Percentiles rank a stretch among this genome's conserved stretches.
phyloP scores from a whole-genome alignment of 2,888 invertebrate species.

The Cactoblastis cactorum region DNA sequence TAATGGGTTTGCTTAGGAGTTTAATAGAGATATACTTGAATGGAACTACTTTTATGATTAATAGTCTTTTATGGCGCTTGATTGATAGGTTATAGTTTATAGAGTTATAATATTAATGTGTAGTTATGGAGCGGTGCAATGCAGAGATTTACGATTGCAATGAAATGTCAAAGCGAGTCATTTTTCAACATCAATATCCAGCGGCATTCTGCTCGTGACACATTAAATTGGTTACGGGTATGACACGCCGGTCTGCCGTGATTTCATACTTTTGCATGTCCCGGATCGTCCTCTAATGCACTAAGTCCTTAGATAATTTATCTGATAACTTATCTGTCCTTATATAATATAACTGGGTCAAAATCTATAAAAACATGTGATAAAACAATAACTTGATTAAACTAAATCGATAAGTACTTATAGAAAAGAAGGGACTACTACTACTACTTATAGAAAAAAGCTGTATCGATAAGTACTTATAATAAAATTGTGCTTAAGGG shows the following conservation, averaged over 20 bases:
- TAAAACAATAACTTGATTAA: too few relatives aligned
- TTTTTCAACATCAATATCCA: slow-evolving; percentile 56
- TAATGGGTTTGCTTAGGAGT: not conserved
- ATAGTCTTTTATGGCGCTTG: slow-evolving; percentile 9
- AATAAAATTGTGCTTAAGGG: too few relatives aligned
- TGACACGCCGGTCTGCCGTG: slow-evolving; percentile 16
- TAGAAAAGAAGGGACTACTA: too few relatives aligned
- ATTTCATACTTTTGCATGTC: slow-evolving; percentile 34
- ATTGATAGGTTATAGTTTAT: slow-evolving; percentile 20
- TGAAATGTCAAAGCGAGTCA: slow-evolving; percentile 49
- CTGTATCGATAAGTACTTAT: too few relatives aligned
- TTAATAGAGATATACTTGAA: not conserved
- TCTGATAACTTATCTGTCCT: too few relatives aligned
- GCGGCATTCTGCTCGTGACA: slow-evolving; percentile 51
- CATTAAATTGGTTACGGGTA: slow-evolving; percentile 56
- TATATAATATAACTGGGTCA: slow-evolving; percentile 15
- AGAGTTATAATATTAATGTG: slow-evolving; percentile 23
- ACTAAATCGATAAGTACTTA: too few relatives aligned
- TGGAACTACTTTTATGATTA: slow-evolving; percentile 7
- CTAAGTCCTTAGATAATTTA: slow-evolving; percentile 19
- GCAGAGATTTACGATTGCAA: slow-evolving; percentile 51
- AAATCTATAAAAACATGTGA: not conserved
- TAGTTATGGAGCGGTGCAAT: slow-evolving; percentile 26
- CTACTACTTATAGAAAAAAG: too few relatives aligned
- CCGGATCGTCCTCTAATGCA: not conserved